Base-by-base conservation (phyloP, 2,797 vertebrate species). In the Acanthornis magna region DNA sequence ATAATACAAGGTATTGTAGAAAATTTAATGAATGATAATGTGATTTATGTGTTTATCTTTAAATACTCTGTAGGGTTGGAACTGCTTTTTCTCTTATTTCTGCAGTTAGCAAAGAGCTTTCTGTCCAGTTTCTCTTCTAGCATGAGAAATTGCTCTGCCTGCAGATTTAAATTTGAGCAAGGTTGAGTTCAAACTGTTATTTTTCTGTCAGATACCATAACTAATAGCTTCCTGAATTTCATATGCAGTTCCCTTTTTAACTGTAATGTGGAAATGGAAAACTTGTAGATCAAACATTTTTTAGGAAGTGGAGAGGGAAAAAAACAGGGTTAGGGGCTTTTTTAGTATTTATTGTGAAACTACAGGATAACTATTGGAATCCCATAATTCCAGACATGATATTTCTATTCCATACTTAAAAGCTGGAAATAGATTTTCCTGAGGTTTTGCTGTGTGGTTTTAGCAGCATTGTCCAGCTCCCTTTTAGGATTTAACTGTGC, bases 381-480 rank as follows among this genome's bases (percentile, higher is more conserved):
- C 7, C 4, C 5, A 0, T 47, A 45, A 47, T 67, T 77, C 15
- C 40, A 54, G 48, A 20, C 17, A 57, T 53, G 3, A 2, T 51
- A 32, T 10, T 87, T 68, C 13, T 68, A 11, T 57, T 53, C 16
- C 4, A 7, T 47, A 36, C 12, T 74, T 83, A 9, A 77, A 48
- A 86, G 36, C 23, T 58, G 16, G 42, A 65, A 78, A 7, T 13
- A 20, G 10, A 30, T 65, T 53, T 71, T 6, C 54, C 18, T 11
- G 3, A 47, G 11, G 36, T 85, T 32, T 45, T 85, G 47, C 32
- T 23, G 23, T 30, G 21, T 51, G 34, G 2, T 55, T 92, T 92
- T 61, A 89, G 65, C 42, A 65, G 22, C 4, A 0, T 30, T 21
- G 3, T 5, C 10, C 0, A 0, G 22, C 6, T 57, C 58, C 32